Percentiles rank a stretch among this genome's conserved stretches.
Conservation (phyloP, 2,888 invertebrate genomes). For the Dioctria rufipes region DNA sequence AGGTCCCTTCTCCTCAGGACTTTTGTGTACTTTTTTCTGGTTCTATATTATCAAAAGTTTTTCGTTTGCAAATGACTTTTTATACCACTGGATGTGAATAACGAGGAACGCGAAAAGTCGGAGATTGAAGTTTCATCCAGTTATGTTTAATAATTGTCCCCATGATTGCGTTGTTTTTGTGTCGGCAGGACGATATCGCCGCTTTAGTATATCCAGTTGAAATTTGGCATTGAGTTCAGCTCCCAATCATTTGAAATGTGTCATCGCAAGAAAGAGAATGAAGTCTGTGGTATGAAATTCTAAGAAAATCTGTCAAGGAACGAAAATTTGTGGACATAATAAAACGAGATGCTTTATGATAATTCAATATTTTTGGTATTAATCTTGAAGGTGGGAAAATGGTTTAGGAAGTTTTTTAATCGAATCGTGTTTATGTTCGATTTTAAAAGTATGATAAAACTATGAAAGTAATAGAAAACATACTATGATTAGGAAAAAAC, state of each 20-base stretch:
- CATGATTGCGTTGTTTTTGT: constrained; percentile 29
- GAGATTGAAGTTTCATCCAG: constrained; percentile 21
- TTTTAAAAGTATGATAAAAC: too few species aligned
- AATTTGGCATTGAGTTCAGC: constrained; percentile 2
- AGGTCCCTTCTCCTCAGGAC: background rate
- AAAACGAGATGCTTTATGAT: too few species aligned
- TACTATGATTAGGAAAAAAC: too few species aligned
- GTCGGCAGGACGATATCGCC: background rate
- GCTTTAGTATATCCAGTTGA: background rate
- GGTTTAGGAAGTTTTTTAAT: too few species aligned
- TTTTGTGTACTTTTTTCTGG: background rate
- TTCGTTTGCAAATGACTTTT: constrained; percentile 35
- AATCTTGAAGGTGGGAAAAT: too few species aligned
- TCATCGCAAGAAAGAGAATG: too few species aligned
- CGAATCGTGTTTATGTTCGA: too few species aligned
- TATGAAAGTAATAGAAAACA: too few species aligned
- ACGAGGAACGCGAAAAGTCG: background rate
- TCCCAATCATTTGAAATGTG: constrained; percentile 4
- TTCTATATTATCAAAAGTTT: constrained; percentile 37
- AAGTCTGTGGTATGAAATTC: too few species aligned
- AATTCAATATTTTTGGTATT: too few species aligned
- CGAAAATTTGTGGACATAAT: too few species aligned
- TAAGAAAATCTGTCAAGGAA: too few species aligned
- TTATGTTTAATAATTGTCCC: constrained; percentile 30
- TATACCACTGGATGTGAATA: background rate